These are phyloP conservation scores for Dermatemys mawii DNA, from an alignment of 2,113 vertebrate species.

Conservation along the genomic window DNA sequence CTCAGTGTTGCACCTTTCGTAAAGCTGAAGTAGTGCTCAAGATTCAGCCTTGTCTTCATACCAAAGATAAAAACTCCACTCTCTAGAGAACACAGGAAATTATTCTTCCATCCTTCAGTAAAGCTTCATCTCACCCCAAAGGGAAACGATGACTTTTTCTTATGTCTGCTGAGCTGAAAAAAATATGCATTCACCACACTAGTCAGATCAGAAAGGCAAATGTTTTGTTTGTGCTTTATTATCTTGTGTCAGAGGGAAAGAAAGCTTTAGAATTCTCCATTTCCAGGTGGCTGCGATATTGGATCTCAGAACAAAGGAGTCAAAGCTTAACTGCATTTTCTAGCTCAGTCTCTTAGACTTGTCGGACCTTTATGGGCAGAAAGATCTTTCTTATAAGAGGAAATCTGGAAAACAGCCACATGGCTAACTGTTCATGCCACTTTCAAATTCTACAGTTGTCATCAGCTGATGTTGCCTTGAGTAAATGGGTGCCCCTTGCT, in stretches of 20 bases:
- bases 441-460: background rate
- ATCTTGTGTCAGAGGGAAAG: background rate
- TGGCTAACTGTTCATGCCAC: background rate
- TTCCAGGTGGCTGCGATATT: background rate
- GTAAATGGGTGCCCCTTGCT: background rate
- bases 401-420: background rate
- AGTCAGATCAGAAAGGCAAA: background rate
- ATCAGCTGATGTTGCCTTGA: background rate
- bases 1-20: background rate
- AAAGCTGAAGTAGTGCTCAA: background rate
- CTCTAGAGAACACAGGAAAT: background rate
- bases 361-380: background rate
- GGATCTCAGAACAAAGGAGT: background rate
- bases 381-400: background rate
- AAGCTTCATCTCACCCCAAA: background rate
- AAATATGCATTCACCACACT: background rate
- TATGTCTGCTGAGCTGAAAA: background rate
- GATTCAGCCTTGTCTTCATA: background rate
- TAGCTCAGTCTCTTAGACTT: background rate
- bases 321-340: background rate
- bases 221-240: background rate
- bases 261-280: background rate
- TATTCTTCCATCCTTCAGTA: background rate
- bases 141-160: background rate
- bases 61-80: background rate